phyloP scores from a whole-genome alignment of 1,140 invertebrate genomes.

The Calephelis virginiensis region DNA sequence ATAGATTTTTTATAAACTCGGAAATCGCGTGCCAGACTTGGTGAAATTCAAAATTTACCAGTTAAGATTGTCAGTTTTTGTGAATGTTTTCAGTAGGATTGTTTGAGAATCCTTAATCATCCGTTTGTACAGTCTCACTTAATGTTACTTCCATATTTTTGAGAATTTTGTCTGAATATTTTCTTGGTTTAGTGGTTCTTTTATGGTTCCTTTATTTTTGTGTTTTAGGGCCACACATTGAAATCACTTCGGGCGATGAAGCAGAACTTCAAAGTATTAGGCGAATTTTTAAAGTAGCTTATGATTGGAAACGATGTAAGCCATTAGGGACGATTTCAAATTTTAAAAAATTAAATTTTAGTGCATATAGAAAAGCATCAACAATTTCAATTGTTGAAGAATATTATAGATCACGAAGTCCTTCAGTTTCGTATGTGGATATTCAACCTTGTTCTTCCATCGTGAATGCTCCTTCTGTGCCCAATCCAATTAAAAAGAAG shows the following conservation, averaged over 20 bases:
- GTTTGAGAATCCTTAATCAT: no score
- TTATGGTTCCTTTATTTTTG: conserved; percentile 46
- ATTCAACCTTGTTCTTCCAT: conserved; percentile 22
- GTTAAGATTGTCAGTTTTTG: no score
- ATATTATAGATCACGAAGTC: conserved; percentile 44
- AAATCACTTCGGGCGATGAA: conserved; percentile 37
- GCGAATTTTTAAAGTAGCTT: conserved; percentile 68
- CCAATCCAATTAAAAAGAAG: conserved; percentile 34
- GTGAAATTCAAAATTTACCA: no score
- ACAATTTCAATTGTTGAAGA: conserved; percentile 20
- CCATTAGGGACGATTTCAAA: conserved; percentile 58
- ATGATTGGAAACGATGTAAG: conserved; percentile 63
- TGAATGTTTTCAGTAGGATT: no score
- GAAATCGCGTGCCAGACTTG: no score
- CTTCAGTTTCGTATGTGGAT: conserved; percentile 39
- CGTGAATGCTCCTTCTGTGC: neutral
- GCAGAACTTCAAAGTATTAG: conserved; percentile 74
- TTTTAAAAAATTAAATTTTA: conserved; percentile 46
- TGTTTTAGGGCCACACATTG: conserved; percentile 63
- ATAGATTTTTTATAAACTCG: no score
- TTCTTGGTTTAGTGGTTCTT: conserved; percentile 8
- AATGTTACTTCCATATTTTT: neutral
- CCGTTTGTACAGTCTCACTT: no score
- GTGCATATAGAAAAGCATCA: conserved; percentile 21
- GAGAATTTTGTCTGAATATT: no score